Percentiles rank a stretch among this genome's conserved stretches.
Conservation (phyloP, 1,140 invertebrate species). For the Eulimnadia texana region DNA sequence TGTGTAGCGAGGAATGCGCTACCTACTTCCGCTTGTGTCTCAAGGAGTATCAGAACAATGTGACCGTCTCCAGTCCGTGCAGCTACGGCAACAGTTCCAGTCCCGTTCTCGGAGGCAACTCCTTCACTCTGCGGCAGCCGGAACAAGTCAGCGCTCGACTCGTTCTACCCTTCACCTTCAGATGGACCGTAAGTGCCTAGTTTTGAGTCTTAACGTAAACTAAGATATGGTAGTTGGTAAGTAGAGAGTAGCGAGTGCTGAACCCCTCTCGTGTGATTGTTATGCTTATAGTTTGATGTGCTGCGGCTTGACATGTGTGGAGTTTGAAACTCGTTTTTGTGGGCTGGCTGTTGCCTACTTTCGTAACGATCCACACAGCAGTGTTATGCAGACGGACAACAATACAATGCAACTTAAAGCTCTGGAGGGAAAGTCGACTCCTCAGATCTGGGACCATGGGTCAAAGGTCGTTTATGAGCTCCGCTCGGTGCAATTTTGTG, state of each 20-base stretch:
- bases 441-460: no score
- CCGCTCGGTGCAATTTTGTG: no score
- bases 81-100: constrained; percentile 78
- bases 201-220: no score
- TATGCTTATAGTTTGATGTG: no score
- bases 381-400: no score
- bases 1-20: constrained; percentile 42
- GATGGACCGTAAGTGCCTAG: constrained; percentile 66
- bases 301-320: no score
- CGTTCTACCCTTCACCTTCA: constrained; percentile 68
- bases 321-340: no score
- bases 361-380: no score
- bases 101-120: constrained; percentile 65
- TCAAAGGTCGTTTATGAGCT: no score
- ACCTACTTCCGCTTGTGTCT: constrained; percentile 76
- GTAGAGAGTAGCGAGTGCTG: not conserved
- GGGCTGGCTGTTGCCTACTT: no score
- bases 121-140: constrained; percentile 65
- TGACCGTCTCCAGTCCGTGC: constrained; percentile 62
- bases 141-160: constrained; percentile 44
- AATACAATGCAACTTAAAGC: no score
- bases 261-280: not conserved
- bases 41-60: constrained; percentile 78
- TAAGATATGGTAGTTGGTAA: not conserved
- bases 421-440: no score